Conservation (phyloP, 2,797 vertebrate species). For the Harpagifer antarcticus region DNA sequence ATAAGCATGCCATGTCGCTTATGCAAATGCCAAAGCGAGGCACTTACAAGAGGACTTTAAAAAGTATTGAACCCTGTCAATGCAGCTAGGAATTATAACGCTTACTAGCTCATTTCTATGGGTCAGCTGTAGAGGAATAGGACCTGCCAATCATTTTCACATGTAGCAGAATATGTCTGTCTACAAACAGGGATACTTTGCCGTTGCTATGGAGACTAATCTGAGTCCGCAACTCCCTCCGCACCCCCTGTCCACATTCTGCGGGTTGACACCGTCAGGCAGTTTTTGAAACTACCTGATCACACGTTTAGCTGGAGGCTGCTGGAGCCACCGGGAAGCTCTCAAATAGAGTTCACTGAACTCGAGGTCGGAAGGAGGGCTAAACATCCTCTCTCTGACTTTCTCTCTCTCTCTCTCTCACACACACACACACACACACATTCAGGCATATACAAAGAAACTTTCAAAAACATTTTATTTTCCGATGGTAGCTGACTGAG, state of each 20-base stretch:
- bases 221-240: conserved; percentile 74
- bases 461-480: conserved; percentile 20
- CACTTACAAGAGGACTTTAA: conserved; percentile 97
- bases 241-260: conserved; percentile 85
- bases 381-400: conserved; percentile 53
- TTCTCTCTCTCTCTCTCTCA: conserved; percentile 9
- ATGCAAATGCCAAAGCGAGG: conserved; percentile 94
- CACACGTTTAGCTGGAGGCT: conserved; percentile 93
- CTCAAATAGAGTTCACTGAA: conserved; percentile 89
- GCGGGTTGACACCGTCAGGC: conserved; percentile 93
- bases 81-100: conserved; percentile 94
- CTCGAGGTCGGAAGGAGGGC: conserved; percentile 78
- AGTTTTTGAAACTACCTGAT: conserved; percentile 93
- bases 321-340: conserved; percentile 86
- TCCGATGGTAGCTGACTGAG: not conserved
- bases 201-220: conserved; percentile 98
- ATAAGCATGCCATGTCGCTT: conserved; percentile 95
- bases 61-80: conserved; percentile 92
- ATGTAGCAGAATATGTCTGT: conserved; percentile 98
- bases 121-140: conserved; percentile 97
- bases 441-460: conserved; percentile 8
- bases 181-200: conserved; percentile 96
- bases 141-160: conserved; percentile 97
- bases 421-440: not conserved
- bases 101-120: conserved; percentile 97